phyloP scores from a whole-genome alignment of 2,888 invertebrate species.

The Steinernema hermaphroditum region DNA sequence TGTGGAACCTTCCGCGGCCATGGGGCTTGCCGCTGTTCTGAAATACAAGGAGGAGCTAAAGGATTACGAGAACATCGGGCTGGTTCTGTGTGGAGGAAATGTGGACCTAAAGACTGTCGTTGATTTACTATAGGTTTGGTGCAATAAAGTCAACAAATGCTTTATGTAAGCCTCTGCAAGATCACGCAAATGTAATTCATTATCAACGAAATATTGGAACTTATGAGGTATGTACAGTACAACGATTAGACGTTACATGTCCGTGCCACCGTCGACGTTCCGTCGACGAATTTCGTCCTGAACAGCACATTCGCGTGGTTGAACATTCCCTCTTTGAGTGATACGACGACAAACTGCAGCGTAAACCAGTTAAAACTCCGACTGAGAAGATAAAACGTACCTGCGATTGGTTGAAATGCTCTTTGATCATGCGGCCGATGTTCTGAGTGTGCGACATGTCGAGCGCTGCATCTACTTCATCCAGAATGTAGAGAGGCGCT shows the following conservation, averaged over 20 bases:
- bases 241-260: conserved; percentile 28
- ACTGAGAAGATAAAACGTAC: conserved; percentile 68
- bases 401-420: conserved; percentile 85
- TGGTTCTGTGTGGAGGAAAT: conserved; percentile 37
- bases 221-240: too few species aligned
- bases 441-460: conserved; percentile 98
- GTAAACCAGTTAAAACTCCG: not conserved
- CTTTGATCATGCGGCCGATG: conserved; percentile 89
- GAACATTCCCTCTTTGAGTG: conserved; percentile 98
- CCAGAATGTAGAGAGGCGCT: conserved; percentile 95
- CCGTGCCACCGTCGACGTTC: conserved; percentile 81
- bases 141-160: too few species aligned
- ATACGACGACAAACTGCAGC: conserved; percentile 88
- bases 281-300: conserved; percentile 90
- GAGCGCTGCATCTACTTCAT: conserved; percentile 97
- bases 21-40: conserved; percentile 29
- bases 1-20: conserved; percentile 25
- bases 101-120: conserved; percentile 18
- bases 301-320: conserved; percentile 97
- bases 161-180: too few species aligned
- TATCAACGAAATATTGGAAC: too few species aligned
- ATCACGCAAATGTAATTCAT: too few species aligned
- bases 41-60: conserved; percentile 24
- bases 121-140: too few species aligned
- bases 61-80: conserved; percentile 24